phyloP scores from a whole-genome alignment of 2,797 vertebrate species.

The Anguilla marmorata region DNA sequence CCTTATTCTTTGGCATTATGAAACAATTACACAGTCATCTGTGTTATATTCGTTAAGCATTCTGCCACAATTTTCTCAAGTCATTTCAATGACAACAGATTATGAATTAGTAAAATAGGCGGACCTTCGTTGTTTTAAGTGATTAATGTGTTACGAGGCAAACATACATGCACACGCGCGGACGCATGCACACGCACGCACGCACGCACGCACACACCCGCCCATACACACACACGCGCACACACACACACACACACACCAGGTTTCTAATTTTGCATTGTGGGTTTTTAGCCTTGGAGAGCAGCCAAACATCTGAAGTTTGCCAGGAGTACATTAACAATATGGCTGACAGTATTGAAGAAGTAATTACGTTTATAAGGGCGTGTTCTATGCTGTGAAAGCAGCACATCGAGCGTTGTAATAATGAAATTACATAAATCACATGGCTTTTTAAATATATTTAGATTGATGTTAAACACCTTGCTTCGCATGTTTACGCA shows the following conservation, averaged over 20 bases:
- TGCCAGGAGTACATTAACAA: constrained; percentile 52
- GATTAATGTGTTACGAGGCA: constrained; percentile 26
- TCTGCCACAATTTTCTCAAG: constrained; percentile 1
- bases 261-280: constrained; percentile 21
- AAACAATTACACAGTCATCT: background rate
- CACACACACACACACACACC: background rate
- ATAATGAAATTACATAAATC: constrained; percentile 41
- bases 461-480: constrained; percentile 32
- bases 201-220: too few species aligned
- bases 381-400: constrained; percentile 36
- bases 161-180: background rate
- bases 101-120: constrained; percentile 24
- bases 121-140: constrained; percentile 6
- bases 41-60: constrained; percentile 27
- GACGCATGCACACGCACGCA: background rate
- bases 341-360: constrained; percentile 40
- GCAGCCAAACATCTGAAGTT: constrained; percentile 47
- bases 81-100: constrained; percentile 24
- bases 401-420: constrained; percentile 35
- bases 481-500: constrained; percentile 14
- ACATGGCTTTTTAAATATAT: constrained; percentile 15
- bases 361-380: constrained; percentile 52
- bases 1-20: background rate
- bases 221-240: background rate
- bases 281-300: constrained; percentile 41